Percentiles rank a stretch among this genome's conserved stretches.
Evolutionary conservation across 2,113 vertebrate genomes (phyloP).

Genomic region (Paracanthobrama guichenoti): DNA sequence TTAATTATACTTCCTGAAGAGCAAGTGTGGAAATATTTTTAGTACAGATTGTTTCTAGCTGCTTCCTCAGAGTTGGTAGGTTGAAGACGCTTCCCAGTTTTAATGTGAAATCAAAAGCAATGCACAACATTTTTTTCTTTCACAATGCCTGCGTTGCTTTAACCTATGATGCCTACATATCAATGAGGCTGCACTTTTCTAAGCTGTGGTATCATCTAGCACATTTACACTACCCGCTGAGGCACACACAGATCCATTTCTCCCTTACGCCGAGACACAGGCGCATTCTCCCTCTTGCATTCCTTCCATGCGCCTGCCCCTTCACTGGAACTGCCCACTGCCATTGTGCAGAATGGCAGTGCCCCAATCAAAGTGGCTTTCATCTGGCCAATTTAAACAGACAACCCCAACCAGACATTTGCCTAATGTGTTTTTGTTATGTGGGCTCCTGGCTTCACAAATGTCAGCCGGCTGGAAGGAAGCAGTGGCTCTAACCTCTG

Average conservation of each 20-base stretch:
- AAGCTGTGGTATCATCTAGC: constrained; percentile 44
- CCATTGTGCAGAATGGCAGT: constrained; percentile 66
- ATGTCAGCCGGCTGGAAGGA: constrained; percentile 72
- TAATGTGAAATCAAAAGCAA: background rate
- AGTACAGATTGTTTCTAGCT: constrained; percentile 54
- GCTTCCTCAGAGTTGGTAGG: background rate
- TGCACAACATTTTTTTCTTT: background rate
- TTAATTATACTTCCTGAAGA: constrained; percentile 53
- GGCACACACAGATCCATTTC: constrained; percentile 14
- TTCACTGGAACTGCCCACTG: constrained; percentile 62
- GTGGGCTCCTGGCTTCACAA: constrained; percentile 76
- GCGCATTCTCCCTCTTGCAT: constrained; percentile 13
- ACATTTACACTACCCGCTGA: constrained; percentile 39
- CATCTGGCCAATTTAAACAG: constrained; percentile 79
- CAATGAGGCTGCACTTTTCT: constrained; percentile 42
- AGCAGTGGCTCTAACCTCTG: constrained; percentile 61
- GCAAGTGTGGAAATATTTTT: constrained; percentile 65
- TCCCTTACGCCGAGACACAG: background rate
- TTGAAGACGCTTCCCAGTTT: background rate
- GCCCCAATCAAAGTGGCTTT: constrained; percentile 74
- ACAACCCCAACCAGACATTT: constrained; percentile 79
- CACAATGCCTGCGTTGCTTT: background rate
- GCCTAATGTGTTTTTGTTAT: constrained; percentile 83
- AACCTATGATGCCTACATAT: constrained; percentile 22
- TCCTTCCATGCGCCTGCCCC: constrained; percentile 44